These are phyloP conservation scores for Eurytoma californica DNA, from an alignment of 2,888 invertebrate genomes.

Conservation along the genomic window DNA sequence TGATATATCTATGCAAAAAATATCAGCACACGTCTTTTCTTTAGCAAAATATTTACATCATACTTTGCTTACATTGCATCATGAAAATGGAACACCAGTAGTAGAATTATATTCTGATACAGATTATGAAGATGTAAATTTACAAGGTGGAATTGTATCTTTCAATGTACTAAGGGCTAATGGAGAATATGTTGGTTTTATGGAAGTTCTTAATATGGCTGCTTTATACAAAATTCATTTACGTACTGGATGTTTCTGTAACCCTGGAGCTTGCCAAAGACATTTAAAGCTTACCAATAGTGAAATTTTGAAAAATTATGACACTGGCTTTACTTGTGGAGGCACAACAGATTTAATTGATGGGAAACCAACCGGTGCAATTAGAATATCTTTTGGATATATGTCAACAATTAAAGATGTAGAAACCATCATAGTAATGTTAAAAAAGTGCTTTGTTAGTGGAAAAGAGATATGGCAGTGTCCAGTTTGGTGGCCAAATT, in stretches of 20 bases:
- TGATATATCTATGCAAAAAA: slow-evolving; percentile 78
- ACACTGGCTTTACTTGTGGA: slow-evolving; percentile 94
- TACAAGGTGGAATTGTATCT: slow-evolving; percentile 91
- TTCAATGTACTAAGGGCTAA: slow-evolving; percentile 89
- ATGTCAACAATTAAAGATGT: slow-evolving; percentile 87
- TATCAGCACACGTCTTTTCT: slow-evolving; percentile 85
- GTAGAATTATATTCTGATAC: slow-evolving; percentile 85
- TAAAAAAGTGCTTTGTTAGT: slow-evolving; percentile 84
- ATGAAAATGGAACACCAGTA: slow-evolving; percentile 84
- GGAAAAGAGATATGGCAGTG: slow-evolving; percentile 73
- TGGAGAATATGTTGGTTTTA: slow-evolving; percentile 90
- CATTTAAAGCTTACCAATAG: slow-evolving; percentile 83
- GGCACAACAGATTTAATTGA: slow-evolving; percentile 90
- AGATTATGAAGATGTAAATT: slow-evolving; percentile 78
- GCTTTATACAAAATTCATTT: slow-evolving; percentile 90
- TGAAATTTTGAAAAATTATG: slow-evolving; percentile 86
- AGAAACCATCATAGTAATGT: slow-evolving; percentile 83
- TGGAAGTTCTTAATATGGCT: slow-evolving; percentile 93
- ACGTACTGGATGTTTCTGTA: slow-evolving; percentile 97
- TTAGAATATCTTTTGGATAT: slow-evolving; percentile 94
- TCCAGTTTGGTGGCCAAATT: slow-evolving; percentile 67
- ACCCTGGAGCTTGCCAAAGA: slow-evolving; percentile 94
- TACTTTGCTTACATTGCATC: slow-evolving; percentile 80
- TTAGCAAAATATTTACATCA: slow-evolving; percentile 85
- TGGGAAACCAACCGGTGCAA: slow-evolving; percentile 93